These are phyloP conservation scores for Halcyon leucocephala DNA, from an alignment of 2,797 vertebrate genomes.

Conservation along the genomic window DNA sequence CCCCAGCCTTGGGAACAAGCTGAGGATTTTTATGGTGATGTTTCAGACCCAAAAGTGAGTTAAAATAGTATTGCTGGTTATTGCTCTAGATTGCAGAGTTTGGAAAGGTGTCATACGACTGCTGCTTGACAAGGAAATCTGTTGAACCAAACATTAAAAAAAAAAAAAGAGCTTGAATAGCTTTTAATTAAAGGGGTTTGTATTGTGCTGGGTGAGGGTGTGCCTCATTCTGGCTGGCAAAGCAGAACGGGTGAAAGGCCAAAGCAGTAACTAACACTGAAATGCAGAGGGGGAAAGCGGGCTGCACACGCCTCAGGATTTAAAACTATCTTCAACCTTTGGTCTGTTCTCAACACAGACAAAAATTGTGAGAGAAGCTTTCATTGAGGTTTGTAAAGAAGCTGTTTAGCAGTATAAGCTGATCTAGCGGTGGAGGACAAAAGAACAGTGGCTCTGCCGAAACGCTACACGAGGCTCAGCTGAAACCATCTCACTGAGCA, in stretches of 20 bases:
- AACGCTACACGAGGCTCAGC: conserved; percentile 30
- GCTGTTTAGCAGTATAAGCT: conserved; percentile 33
- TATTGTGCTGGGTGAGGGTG: conserved; percentile 50
- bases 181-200: conserved; percentile 33
- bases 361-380: conserved; percentile 1
- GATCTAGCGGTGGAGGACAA: conserved; percentile 29
- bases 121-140: background rate
- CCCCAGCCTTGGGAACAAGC: background rate
- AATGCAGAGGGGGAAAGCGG: background rate
- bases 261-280: background rate
- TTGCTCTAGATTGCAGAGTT: background rate
- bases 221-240: conserved; percentile 34
- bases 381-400: conserved; percentile 13
- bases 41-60: background rate
- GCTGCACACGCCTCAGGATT: background rate
- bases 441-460: conserved; percentile 39
- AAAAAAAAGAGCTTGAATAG: conserved; percentile 7
- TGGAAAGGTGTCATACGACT: background rate
- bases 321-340: conserved; percentile 5
- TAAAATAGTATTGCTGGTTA: background rate
- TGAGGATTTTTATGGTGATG: background rate
- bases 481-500: background rate
- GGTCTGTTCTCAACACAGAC: background rate
- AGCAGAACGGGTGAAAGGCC: background rate
- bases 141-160: background rate